Percentiles rank a stretch among this genome's conserved stretches.
phyloP scores from a whole-genome alignment of 1,140 invertebrate genomes.

The Thaumetopoea pityocampa region DNA sequence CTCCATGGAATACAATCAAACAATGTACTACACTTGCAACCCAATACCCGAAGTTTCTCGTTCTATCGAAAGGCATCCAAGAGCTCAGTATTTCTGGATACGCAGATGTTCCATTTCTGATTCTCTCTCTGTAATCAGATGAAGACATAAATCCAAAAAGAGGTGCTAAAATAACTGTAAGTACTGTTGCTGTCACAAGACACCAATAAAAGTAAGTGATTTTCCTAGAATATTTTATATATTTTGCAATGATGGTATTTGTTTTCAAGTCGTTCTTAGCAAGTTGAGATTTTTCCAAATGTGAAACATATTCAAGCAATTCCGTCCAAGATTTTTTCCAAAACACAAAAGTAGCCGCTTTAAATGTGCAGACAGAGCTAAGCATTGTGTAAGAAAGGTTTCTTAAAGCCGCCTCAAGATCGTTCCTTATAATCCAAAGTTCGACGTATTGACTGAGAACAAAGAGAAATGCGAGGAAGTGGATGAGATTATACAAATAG shows the following conservation, averaged over 20 bases:
- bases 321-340: slow-evolving; percentile 48
- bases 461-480: slow-evolving; percentile 41
- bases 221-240: slow-evolving; percentile 48
- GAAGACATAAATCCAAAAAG: slow-evolving; percentile 37
- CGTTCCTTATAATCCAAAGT: slow-evolving; percentile 42
- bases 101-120: slow-evolving; percentile 29
- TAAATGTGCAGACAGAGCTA: slow-evolving; percentile 49
- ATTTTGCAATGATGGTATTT: slow-evolving; percentile 30
- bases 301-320: slow-evolving; percentile 41
- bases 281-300: slow-evolving; percentile 38
- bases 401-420: slow-evolving; percentile 40
- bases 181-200: slow-evolving; percentile 43
- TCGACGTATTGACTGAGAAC: slow-evolving; percentile 54
- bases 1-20: slow-evolving; percentile 49
- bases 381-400: slow-evolving; percentile 57
- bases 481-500: slow-evolving; percentile 34
- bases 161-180: slow-evolving; percentile 52
- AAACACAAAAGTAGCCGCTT: slow-evolving; percentile 45
- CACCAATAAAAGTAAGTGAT: slow-evolving; percentile 54
- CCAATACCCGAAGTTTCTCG: slow-evolving; percentile 40
- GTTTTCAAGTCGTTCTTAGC: slow-evolving; percentile 26
- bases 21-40: slow-evolving; percentile 30
- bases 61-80: slow-evolving; percentile 49
- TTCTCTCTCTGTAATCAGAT: slow-evolving; percentile 19
- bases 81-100: slow-evolving; percentile 60